Evolutionary conservation across 2,113 vertebrate genomes (phyloP).

Genomic region (Platycercus adscitus): DNA sequence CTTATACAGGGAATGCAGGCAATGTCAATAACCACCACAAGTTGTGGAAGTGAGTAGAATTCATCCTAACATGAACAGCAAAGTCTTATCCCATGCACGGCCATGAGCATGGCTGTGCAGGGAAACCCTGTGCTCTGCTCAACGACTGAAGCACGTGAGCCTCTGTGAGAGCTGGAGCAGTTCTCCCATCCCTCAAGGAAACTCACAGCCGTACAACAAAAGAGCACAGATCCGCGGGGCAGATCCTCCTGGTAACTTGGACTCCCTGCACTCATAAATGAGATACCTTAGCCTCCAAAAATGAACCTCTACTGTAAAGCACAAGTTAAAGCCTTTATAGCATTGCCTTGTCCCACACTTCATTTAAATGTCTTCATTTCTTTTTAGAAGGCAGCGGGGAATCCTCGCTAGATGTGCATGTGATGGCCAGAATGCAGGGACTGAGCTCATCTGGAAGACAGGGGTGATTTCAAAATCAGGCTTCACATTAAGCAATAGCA

Average conservation of each 20-base stretch:
- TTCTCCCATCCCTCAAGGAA: neutral
- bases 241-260: neutral
- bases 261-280: neutral
- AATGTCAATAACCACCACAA: fast-evolving
- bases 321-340: neutral
- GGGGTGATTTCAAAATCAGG: slow-evolving; percentile 5
- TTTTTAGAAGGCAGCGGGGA: neutral
- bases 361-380: neutral
- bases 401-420: neutral
- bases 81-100: fast-evolving
- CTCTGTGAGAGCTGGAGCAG: neutral
- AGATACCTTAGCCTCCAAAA: neutral
- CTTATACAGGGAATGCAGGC: fast-evolving
- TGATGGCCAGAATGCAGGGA: neutral
- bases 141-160: neutral
- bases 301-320: neutral
- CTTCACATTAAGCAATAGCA: neutral
- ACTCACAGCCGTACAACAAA: neutral
- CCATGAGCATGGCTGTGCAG: fast-evolving
- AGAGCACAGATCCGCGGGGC: neutral
- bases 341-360: neutral
- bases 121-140: neutral
- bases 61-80: neutral
- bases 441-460: neutral
- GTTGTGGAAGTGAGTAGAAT: neutral